A percentile compares a stretch with the other conserved stretches of the same genome.
Conservation (phyloP, 2,797 vertebrate genomes). For the Cynopterus sphinx region DNA sequence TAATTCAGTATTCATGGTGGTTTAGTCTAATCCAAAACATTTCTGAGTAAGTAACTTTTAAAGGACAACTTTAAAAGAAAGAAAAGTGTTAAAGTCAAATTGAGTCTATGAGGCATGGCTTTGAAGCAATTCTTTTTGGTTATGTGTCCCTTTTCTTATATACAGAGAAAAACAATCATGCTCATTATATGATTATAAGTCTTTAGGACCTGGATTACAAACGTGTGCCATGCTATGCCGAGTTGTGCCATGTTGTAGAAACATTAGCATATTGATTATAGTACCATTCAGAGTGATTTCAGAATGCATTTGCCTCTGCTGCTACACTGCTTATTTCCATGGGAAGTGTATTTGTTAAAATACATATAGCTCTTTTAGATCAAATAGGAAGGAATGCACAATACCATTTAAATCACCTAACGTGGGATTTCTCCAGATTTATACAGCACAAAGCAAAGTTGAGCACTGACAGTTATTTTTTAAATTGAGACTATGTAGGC, state of each 20-base stretch:
- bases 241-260: background rate
- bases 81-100: background rate
- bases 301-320: background rate
- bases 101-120: background rate
- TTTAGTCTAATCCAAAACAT: background rate
- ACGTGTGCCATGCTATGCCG: background rate
- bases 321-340: slow-evolving; percentile 20
- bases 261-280: slow-evolving; percentile 57
- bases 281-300: slow-evolving; percentile 36
- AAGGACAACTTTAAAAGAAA: background rate
- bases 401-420: slow-evolving; percentile 64
- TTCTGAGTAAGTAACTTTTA: background rate
- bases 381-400: slow-evolving; percentile 54
- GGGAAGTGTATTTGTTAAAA: slow-evolving; percentile 46
- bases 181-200: background rate
- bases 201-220: slow-evolving; percentile 19
- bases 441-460: slow-evolving; percentile 31
- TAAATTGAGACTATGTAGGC: slow-evolving; percentile 43
- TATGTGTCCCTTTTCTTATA: background rate
- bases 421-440: slow-evolving; percentile 59
- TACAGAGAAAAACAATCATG: background rate
- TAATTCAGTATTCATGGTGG: background rate
- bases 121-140: background rate
- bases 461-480: slow-evolving; percentile 56
- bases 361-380: slow-evolving; percentile 41